Evolutionary conservation across 2,888 invertebrate genomes (phyloP), one percentile per base, ranked within the genome.

Genomic region (Hermaeophaga mercurialis): DNA sequence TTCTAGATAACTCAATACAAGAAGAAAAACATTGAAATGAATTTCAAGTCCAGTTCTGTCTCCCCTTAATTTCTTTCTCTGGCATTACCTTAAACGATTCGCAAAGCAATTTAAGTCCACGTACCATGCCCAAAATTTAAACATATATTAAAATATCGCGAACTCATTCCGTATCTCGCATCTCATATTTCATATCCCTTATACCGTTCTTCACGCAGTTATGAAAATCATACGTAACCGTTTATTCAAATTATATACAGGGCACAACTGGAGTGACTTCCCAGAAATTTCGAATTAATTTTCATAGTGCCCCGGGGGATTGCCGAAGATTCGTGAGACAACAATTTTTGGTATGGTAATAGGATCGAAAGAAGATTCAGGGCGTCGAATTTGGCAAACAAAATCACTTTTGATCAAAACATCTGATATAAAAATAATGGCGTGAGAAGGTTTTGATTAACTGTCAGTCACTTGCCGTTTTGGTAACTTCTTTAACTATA

Each of bases 281-380:
- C 33, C 33, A 33, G 33, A 33, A 33, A n/a, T 33, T 33, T 33
- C 3, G 12, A 33, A 33, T 33, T 33, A 33, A 33, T 33, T 33
- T 33, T 33, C 3, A 14, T 2, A 12, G 4, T 5, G 33, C 33
- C 33, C 14, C 14, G 33, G 12, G 33, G 33, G 14, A 28, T 33
- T 33, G 9, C 33, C 3, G 28, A 33, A 33, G 4, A 33, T 12
- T 28, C 28, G 33, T 33, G 14, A 33, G 28, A 28, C 28, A 28
- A 28, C 28, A 7, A 2, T 33, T 33, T 33, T 33, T 14, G 33
- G 33, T 33, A 33, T 33, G 33, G 12, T 33, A 33, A 33, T 33
- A 33, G 33, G 33, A 33, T 33, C 12, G 33, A 33, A 33, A 33
- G 3, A 8, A 14, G 12, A 33, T 33, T 33, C 14, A 9, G 33